phyloP scores from a whole-genome alignment of 2,888 invertebrate genomes.

The Elysia crispata region DNA sequence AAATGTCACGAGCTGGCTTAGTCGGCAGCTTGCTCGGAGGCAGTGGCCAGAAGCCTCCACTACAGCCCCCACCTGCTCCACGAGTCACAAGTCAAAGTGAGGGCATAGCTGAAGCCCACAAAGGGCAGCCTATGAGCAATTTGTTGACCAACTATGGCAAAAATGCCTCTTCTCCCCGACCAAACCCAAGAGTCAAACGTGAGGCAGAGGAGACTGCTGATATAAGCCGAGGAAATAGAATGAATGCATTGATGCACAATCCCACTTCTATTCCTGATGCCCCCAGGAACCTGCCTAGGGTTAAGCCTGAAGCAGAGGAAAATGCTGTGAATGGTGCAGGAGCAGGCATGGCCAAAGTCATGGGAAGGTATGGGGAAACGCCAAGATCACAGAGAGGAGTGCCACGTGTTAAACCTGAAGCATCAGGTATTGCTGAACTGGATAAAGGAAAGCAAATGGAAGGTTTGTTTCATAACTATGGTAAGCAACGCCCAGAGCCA shows the following conservation, averaged over 20 bases:
- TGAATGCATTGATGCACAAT: slow-evolving; percentile 45
- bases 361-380: slow-evolving; percentile 64
- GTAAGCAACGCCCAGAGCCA: slow-evolving; percentile 56
- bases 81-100: slow-evolving; percentile 48
- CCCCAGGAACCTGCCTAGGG: slow-evolving; percentile 55
- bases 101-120: slow-evolving; percentile 63
- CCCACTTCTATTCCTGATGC: slow-evolving; percentile 43
- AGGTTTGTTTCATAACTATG: slow-evolving; percentile 63
- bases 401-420: slow-evolving; percentile 67
- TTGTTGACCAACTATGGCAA: slow-evolving; percentile 47
- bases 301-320: slow-evolving; percentile 63
- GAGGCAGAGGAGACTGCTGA: slow-evolving; percentile 69
- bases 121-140: slow-evolving; percentile 54
- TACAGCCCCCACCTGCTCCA: slow-evolving; percentile 57
- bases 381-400: slow-evolving; percentile 61
- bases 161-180: slow-evolving; percentile 46
- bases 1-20: slow-evolving; percentile 63
- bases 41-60: slow-evolving; percentile 60
- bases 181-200: slow-evolving; percentile 61
- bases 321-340: slow-evolving; percentile 65
- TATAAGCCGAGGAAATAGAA: slow-evolving; percentile 59
- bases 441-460: slow-evolving; percentile 66
- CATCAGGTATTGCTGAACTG: slow-evolving; percentile 60
- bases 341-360: slow-evolving; percentile 63
- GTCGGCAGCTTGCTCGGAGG: slow-evolving; percentile 62